phyloP scores from a whole-genome alignment of 2,797 vertebrate genomes.

The Phrynocephalus vlangalii region DNA sequence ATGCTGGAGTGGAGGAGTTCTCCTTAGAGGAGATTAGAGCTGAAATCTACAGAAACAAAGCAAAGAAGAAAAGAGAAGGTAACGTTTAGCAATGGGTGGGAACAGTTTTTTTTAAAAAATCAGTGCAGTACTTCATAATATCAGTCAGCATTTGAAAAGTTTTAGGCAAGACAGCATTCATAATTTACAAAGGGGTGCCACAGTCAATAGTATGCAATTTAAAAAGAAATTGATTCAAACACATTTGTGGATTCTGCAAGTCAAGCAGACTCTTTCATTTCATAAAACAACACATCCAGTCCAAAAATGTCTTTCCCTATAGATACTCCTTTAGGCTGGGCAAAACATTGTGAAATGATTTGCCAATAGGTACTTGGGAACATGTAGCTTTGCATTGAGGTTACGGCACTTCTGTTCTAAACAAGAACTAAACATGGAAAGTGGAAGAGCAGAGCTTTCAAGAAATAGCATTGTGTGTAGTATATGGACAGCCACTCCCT shows the following conservation, averaged over 20 bases:
- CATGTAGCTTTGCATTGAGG: not conserved
- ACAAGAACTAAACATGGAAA: not conserved
- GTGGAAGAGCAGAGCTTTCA: not conserved
- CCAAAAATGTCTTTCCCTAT: not conserved
- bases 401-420: not conserved
- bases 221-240: not conserved
- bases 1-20: conserved; percentile 91
- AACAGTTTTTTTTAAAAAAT: not conserved
- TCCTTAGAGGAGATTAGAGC: conserved; percentile 94
- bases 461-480: not conserved
- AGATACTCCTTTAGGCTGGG: not conserved
- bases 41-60: conserved; percentile 89
- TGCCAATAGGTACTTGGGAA: not conserved
- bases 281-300: not conserved
- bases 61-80: conserved; percentile 76
- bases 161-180: conserved; percentile 5
- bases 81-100: not conserved
- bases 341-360: not conserved
- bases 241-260: not conserved
- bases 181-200: not conserved
- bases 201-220: not conserved
- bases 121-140: not conserved
- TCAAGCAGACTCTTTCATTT: not conserved
- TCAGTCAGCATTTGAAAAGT: not conserved
- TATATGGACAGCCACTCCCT: too few species aligned